Evolutionary conservation across 2,888 invertebrate species (phyloP).

Genomic region (Perizoma affinitatum): DNA sequence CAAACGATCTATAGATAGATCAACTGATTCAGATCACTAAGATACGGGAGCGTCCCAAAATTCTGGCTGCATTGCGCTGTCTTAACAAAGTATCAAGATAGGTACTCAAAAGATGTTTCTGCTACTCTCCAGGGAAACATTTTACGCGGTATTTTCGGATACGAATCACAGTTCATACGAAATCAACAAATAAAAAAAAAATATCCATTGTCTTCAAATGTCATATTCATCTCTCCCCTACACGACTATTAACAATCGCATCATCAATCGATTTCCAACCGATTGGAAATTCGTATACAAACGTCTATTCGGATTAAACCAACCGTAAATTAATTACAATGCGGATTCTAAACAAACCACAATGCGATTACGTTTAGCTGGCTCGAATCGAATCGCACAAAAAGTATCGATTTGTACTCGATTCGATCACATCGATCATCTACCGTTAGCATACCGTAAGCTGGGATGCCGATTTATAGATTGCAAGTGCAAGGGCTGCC

Average conservation of each 20-base stretch:
- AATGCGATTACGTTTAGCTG: slow-evolving; percentile 67
- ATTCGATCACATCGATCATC: slow-evolving; percentile 64
- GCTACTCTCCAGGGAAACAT: too few relatives aligned
- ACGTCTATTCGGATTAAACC: slow-evolving; percentile 48
- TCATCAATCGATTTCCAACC: slow-evolving; percentile 34
- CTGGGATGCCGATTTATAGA: slow-evolving; percentile 66
- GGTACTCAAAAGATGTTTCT: too few relatives aligned
- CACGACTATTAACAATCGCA: slow-evolving; percentile 18
- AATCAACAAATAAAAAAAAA: too few relatives aligned
- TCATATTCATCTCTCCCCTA: slow-evolving; percentile 8
- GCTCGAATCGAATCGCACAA: slow-evolving; percentile 62
- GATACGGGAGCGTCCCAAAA: too few relatives aligned
- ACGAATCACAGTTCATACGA: too few relatives aligned
- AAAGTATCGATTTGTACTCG: slow-evolving; percentile 65
- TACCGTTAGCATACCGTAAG: slow-evolving; percentile 76
- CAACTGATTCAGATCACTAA: too few relatives aligned
- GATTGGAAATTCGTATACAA: slow-evolving; percentile 42
- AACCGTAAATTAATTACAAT: slow-evolving; percentile 55
- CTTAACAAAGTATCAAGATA: too few relatives aligned
- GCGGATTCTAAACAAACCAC: slow-evolving; percentile 59
- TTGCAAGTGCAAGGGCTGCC: slow-evolving; percentile 48
- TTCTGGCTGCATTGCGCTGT: too few relatives aligned
- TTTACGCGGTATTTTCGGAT: too few relatives aligned
- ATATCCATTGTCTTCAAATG: slow-evolving; percentile 7
- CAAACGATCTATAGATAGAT: too few relatives aligned